Base-by-base conservation (phyloP, 2,113 vertebrate species). In the Psittacula cyanocephala region DNA sequence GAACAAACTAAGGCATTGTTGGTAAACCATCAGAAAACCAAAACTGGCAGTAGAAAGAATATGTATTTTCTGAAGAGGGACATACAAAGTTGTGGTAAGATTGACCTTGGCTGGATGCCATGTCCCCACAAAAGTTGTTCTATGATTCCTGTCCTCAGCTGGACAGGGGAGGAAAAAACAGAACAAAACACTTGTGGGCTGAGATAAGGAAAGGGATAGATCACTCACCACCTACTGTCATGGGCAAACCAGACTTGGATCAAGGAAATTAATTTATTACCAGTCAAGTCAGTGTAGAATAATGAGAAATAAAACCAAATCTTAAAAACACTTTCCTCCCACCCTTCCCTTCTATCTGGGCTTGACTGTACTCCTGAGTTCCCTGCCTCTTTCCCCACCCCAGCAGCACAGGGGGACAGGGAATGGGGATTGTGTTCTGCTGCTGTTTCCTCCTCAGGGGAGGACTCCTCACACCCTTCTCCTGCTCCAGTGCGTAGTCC, bases 1-100 rank as follows among this genome's bases (percentile, higher is more conserved):
- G 44, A 91, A 74, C 53, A 92, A 74, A 85, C 29, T 41, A 50
- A 92, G 93, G 31, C 44, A 81, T 20, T 57, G 49, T 17, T 84
- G 33, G 69, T 62, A 50, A 19, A 70, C 28, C 39, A 37, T 64
- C 18, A 59, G 43, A 57, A 65, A 87, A 91, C 12, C 15, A 57
- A 52, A 70, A 79, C 0, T 60, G 17, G 12, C 1, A 0, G 25
- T 44, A 79, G 11, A 57, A 79, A 49, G 41, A 24, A 31, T 3
- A 10, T 9, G 35, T 18, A 9, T 75, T 75, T 91, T 74, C 71
- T 53, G 24, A 75, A 35, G 41, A 67, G 35, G 24, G 47, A 79
- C 43, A 62, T 9, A 16, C 2, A 37, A 14, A 69, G 7, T 7
- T 41, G 47, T 47, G 41, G 41, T 47, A 41, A 35, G 47, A 52